Base-by-base conservation (phyloP, 2,888 invertebrate species). In the Amiota minor region DNA sequence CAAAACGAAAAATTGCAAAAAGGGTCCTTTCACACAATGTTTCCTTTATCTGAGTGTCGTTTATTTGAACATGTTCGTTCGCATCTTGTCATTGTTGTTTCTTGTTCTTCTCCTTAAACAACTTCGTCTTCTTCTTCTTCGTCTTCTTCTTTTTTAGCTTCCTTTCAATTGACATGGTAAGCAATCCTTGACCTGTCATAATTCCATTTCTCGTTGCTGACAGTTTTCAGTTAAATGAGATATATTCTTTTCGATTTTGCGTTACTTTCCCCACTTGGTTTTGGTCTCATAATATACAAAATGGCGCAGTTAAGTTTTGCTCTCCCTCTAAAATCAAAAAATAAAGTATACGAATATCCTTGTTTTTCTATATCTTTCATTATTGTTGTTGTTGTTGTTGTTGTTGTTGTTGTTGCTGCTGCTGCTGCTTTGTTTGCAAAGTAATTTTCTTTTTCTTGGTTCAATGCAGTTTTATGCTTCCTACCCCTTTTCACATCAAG, bases 131-230 rank as follows among this genome's bases (percentile, higher is more conserved):
- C 35, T 2, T 11, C 14, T 20, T 12, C 16, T 56, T 56, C 18
- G 10, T 8, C 56, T 12, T 2, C 16, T 20, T 56, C 16, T 56
- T 56, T 18, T 18, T 56, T 56, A 18, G 20, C 56, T 20, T 18
- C 55, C 56, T 47, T 69, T 76, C 77, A 76, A 77, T 79, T 78
- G 80, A 59, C 71, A 71, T 62, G 65, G 53, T 65, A 55, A 64
- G 72, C 81, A 86, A 86, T 86, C 85, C 86, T 86, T 86, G 86
- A 85, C 86, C 86, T 81, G 80, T 81, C 86, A 86, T 85, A 86
- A 86, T 79, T 81, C 79, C 76, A 73, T 74, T 71, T 68, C 35
- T 35, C 47, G 64, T 12, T 64, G 69, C 74, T 75, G 78, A 79
- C 80, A 80, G 77, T 80, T 35, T 35, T 72, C 74, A 75, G 77